Evolutionary conservation across 2,797 vertebrate genomes (phyloP), one percentile per base, ranked within the genome.

Genomic region (Synaphobranchus kaupii): DNA sequence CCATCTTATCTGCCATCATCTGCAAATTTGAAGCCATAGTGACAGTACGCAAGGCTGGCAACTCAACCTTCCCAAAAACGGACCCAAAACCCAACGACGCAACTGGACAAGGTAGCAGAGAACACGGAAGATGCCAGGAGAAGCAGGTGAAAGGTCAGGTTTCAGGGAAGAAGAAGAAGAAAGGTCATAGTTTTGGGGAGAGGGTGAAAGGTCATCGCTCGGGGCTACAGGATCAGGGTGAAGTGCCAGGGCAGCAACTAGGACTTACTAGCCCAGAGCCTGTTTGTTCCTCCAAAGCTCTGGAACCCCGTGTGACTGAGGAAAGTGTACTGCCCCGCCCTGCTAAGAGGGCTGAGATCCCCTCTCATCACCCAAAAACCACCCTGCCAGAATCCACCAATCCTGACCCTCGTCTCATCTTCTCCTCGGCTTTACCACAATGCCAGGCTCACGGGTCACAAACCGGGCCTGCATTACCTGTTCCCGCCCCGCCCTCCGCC

Each of bases 21-120:
- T 96, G 96, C 60, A 96, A 89, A 73, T 98, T 98, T 89, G 97
- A 98, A 89, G 94, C 93, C 85, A 94, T 93, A 0, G 90, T 94
- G n/a, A 90, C 92, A 52, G 91, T 97, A 7, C 90, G 91, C 71
- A 96, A 94, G 0, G 91, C 92, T 56, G 85, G 89, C 25, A 93
- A 96, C 58, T 89, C 94, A 0, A 94, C 90, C n/a, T 89, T 54
- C 91, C 93, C 0, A 86, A 84, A 76, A 8, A 87, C 90, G 78
- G 93, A 9, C 68, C 48, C 85, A 12, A 47, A 86, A n/a, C 87
- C 17, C 52, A 87, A 39, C 86, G 90, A 86, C 50, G n/a, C 86
- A 83, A 20, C 82, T 22, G 84, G 50, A 85, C 86, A 80, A 80
- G 76, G 17, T 48, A 17, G 22, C 9, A 80, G 48, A 48, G 47